A percentile compares a stretch with the other conserved stretches of the same genome.
phyloP scores from a whole-genome alignment of 92 coral and sea anemone genomes.

The Porites rus region DNA sequence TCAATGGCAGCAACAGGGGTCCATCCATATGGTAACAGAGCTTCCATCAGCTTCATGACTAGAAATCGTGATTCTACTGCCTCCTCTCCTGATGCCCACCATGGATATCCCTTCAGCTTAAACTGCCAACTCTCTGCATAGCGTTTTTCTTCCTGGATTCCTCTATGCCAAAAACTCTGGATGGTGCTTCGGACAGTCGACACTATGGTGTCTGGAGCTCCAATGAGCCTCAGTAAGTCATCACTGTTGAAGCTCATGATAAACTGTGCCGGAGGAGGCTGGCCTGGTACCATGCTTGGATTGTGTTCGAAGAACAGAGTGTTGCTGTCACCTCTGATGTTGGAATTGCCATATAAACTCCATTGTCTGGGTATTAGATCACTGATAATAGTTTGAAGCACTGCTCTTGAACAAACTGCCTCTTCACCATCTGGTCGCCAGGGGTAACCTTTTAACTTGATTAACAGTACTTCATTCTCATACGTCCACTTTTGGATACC shows the following conservation, averaged over 20 bases:
- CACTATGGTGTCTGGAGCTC: conserved; percentile 52
- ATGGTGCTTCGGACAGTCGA: conserved; percentile 59
- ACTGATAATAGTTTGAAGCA: conserved; percentile 48
- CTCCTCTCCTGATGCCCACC: conserved; percentile 79
- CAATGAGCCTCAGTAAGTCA: conserved; percentile 65
- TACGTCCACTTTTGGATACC: conserved; percentile 63
- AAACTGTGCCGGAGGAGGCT: conserved; percentile 28
- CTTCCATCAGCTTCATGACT: conserved; percentile 75
- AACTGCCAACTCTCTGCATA: conserved; percentile 78
- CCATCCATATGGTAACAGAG: conserved; percentile 80
- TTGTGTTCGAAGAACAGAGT: conserved; percentile 74
- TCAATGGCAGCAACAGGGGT: conserved; percentile 64
- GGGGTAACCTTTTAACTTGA: conserved; percentile 72
- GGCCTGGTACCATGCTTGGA: conserved; percentile 37
- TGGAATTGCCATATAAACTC: conserved; percentile 37
- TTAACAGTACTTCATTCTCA: conserved; percentile 39
- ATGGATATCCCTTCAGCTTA: conserved; percentile 75
- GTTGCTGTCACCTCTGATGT: conserved; percentile 47
- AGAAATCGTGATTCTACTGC: conserved; percentile 74
- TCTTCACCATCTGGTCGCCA: conserved; percentile 65
- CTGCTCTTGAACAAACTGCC: conserved; percentile 47
- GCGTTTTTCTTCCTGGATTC: conserved; percentile 58
- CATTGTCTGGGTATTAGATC: conserved; percentile 9
- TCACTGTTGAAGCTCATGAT: conserved; percentile 63
- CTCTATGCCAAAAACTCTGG: conserved; percentile 50